phyloP scores from a whole-genome alignment of 1,140 invertebrate genomes.

The Telenomus remus region DNA sequence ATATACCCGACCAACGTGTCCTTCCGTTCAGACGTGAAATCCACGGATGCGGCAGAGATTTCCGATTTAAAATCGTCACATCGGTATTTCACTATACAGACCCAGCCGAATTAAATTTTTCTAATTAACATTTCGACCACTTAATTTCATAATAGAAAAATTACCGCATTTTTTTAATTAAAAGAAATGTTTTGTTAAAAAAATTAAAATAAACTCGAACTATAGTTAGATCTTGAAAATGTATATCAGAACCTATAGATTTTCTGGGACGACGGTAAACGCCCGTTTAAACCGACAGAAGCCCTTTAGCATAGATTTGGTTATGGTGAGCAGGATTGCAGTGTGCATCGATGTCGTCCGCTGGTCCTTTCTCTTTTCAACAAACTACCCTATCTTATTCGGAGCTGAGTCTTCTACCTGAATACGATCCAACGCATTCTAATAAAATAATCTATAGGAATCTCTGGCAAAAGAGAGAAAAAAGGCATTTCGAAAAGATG shows the following conservation, averaged over 20 bases:
- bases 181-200: too few species aligned
- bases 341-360: conserved; percentile 39
- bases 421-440: conserved; percentile 69
- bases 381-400: conserved; percentile 46
- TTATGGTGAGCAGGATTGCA: conserved; percentile 56
- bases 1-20: conserved; percentile 46
- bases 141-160: too few species aligned
- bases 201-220: too few species aligned
- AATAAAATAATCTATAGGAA: conserved; percentile 75
- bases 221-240: too few species aligned
- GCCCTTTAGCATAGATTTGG: conserved; percentile 37
- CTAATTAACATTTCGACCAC: too few species aligned
- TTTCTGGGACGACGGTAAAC: not conserved
- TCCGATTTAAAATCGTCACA: conserved; percentile 41
- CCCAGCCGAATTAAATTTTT: too few species aligned
- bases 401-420: conserved; percentile 72
- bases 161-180: too few species aligned
- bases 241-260: conserved; percentile 40
- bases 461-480: conserved; percentile 42
- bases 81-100: too few species aligned
- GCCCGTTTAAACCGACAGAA: conserved; percentile 40
- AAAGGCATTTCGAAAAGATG: conserved; percentile 50
- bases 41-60: conserved; percentile 38
- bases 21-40: conserved; percentile 45
- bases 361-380: conserved; percentile 50